Conservation (phyloP, 2,797 vertebrate genomes). For the Hippoglossus hippoglossus region DNA sequence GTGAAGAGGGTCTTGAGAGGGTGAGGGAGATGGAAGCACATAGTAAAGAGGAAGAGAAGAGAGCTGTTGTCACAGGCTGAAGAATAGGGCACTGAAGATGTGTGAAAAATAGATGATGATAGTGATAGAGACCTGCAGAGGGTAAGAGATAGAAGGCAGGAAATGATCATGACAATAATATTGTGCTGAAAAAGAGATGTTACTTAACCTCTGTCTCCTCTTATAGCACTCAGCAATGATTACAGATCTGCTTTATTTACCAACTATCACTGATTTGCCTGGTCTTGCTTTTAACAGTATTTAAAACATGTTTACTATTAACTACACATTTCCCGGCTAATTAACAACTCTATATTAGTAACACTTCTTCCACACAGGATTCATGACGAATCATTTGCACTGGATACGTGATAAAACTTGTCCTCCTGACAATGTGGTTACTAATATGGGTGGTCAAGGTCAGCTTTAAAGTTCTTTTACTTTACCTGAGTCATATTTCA, state of each 20-base stretch:
- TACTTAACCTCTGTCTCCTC: no score
- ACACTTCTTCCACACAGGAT: no score
- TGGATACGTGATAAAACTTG: no score
- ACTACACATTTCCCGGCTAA: neutral
- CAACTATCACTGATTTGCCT: neutral
- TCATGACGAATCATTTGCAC: no score
- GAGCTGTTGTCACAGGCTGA: neutral
- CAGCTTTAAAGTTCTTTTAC: no score
- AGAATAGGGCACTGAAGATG: neutral
- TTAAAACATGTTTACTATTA: neutral
- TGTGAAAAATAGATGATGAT: neutral
- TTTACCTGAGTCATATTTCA: no score
- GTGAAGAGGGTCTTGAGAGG: conserved; percentile 14
- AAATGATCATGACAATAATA: neutral
- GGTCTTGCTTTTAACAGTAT: neutral
- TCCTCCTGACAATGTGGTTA: no score
- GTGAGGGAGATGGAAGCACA: conserved; percentile 6
- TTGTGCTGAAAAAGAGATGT: neutral
- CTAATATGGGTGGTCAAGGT: no score
- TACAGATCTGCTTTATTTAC: neutral
- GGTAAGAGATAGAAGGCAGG: neutral
- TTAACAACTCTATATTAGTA: neutral
- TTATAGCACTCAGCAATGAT: neutral
- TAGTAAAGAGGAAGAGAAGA: neutral
- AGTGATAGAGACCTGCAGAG: neutral